Evolutionary conservation across 1,140 invertebrate genomes (phyloP), one percentile per base, ranked within the genome.

Genomic region (Nasonia vitripennis): DNA sequence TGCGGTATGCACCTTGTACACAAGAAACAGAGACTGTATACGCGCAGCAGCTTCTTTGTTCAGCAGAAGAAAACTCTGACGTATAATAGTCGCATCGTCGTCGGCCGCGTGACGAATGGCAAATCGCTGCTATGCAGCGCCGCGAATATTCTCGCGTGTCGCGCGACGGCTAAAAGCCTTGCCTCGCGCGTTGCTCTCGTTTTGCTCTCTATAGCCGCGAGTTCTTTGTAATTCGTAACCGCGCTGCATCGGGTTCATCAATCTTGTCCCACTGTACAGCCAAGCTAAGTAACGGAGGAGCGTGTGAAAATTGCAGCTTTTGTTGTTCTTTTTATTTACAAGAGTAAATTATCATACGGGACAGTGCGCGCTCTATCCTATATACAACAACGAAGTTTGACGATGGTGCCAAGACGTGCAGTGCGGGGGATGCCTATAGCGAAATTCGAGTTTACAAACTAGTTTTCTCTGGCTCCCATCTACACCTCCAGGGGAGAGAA

Each of bases 371-470:
- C 41, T 45, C 41, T 9, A 45, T 45, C 41, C 41, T 45, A 20
- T 45, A 20, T 62, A 62, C 17, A 62, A 62, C 14, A 7, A n/a
- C 55, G 5, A 62, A 62, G 55, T 62, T 62, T n/a, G 17, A 62
- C 6, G 17, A 62, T 62, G 55, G 17, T n/a, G 17, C 55, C 55
- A 80, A 27, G 2, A 1, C 0, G 41, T 45, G 45, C n/a, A n/a
- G n/a, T 74, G 7, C 17, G 34, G 20, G 12, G 1, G 12, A 37
- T 34, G 20, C 14, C 34, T 17, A 27, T 27, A 27, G 27, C 41
- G 20, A 77, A 77, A 77, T 77, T 77, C 37, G 17, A 77, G 74
- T 77, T 77, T 45, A 27, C 74, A 77, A 77, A 77, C 41, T 77
- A 77, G 74, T 77, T 77, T 77, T 77, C 74, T 14, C 68, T 11